These are phyloP conservation scores for Actinernus sp. DNA, from an alignment of 92 coral and sea anemone genomes.

Conservation along the genomic window DNA sequence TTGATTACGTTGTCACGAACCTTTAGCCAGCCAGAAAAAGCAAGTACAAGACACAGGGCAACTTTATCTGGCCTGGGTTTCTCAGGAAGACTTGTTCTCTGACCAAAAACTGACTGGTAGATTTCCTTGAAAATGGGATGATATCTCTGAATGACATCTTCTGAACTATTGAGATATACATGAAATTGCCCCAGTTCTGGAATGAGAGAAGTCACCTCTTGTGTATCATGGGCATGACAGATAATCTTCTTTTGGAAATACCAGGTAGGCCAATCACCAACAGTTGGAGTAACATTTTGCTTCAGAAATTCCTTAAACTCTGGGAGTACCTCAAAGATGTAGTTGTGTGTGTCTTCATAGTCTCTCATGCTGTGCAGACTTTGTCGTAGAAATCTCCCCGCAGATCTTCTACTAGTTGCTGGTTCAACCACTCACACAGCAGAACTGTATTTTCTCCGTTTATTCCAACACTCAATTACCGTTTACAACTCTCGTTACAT, in stretches of 20 bases:
- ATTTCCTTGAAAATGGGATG: conserved; percentile 40
- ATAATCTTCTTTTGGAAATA: conserved; percentile 57
- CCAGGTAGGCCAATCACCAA: conserved; percentile 75
- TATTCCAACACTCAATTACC: too few relatives aligned
- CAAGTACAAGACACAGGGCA: conserved; percentile 46
- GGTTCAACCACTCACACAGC: too few relatives aligned
- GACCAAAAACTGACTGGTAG: conserved; percentile 38
- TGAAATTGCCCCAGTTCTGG: conserved; percentile 71
- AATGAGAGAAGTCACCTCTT: conserved; percentile 8
- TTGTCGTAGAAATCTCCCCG: too few relatives aligned
- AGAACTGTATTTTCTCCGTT: too few relatives aligned
- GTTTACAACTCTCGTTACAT: too few relatives aligned
- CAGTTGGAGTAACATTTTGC: conserved; percentile 25
- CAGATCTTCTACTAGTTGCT: too few relatives aligned
- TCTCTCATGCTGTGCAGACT: conserved; percentile 47
- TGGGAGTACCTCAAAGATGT: conserved; percentile 46
- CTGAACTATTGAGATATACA: conserved; percentile 48
- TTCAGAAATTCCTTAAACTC: conserved; percentile 32
- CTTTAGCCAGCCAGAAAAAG: conserved; percentile 62
- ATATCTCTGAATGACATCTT: conserved; percentile 54
- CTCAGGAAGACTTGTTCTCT: conserved; percentile 3
- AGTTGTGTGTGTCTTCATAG: conserved; percentile 35
- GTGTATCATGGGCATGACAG: conserved; percentile 5
- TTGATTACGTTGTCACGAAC: conserved; percentile 16
- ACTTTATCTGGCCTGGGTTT: conserved; percentile 46